Conservation (phyloP, 2,113 vertebrate genomes). For the Sander lucioperca region DNA sequence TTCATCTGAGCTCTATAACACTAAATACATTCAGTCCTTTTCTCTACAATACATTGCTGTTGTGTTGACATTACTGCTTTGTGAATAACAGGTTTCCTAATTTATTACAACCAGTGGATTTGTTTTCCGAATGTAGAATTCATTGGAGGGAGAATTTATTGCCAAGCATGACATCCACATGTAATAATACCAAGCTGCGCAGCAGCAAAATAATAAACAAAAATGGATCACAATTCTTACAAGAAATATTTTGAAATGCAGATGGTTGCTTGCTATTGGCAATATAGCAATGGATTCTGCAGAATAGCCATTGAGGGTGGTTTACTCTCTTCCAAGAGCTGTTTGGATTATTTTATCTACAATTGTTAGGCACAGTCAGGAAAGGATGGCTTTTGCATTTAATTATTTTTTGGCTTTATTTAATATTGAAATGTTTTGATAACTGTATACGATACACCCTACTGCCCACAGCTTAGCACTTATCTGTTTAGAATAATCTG, state of each 20-base stretch:
- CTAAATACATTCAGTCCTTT: too few species aligned
- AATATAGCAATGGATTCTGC: slow-evolving; percentile 31
- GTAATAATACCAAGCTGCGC: slow-evolving; percentile 31
- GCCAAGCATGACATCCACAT: slow-evolving; percentile 38
- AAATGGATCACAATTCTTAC: slow-evolving; percentile 50
- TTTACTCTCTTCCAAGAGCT: slow-evolving; percentile 19
- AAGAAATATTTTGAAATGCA: slow-evolving; percentile 66
- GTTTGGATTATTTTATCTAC: slow-evolving; percentile 6
- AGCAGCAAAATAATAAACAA: slow-evolving; percentile 46
- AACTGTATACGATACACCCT: neutral
- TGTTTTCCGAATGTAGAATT: slow-evolving; percentile 22
- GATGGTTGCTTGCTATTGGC: slow-evolving; percentile 63
- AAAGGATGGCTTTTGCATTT: too few species aligned
- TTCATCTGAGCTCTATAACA: too few species aligned
- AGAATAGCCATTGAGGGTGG: slow-evolving; percentile 37
- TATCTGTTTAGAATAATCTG: too few species aligned
- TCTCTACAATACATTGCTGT: neutral
- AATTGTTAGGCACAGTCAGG: neutral
- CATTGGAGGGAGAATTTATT: neutral
- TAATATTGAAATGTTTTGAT: neutral
- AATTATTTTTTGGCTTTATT: slow-evolving; percentile 10
- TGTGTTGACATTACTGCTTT: slow-evolving; percentile 2
- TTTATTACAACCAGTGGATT: slow-evolving; percentile 37
- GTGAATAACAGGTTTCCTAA: slow-evolving; percentile 11
- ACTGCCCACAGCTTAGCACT: neutral